Conservation (phyloP, 2,888 invertebrate genomes). For the Actias luna region DNA sequence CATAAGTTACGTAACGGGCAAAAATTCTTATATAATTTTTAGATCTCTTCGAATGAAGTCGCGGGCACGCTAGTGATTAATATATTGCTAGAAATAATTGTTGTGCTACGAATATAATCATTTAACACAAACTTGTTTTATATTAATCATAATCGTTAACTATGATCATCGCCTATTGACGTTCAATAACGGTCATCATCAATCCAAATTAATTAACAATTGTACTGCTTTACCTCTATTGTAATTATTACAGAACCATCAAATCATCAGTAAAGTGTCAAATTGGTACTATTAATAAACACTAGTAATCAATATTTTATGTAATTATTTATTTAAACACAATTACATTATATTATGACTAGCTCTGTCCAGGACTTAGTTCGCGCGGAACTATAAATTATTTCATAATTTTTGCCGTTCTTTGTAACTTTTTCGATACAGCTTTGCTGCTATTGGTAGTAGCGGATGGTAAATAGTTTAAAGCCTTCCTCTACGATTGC, state of each 20-base stretch:
- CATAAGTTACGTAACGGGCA: too few relatives aligned
- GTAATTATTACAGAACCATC: conserved; percentile 19
- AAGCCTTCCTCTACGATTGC: too few relatives aligned
- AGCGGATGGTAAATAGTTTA: too few relatives aligned
- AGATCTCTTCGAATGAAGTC: too few relatives aligned
- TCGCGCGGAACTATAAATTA: too few relatives aligned
- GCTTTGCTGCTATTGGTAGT: too few relatives aligned
- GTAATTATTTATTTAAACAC: background rate
- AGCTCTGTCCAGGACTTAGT: too few relatives aligned
- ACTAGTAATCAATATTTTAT: background rate
- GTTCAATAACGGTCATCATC: conserved; percentile 46
- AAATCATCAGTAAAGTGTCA: background rate
- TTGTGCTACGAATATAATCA: background rate
- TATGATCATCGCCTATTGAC: conserved; percentile 40
- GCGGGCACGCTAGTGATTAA: too few relatives aligned
- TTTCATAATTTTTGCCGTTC: too few relatives aligned
- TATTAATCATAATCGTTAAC: conserved; percentile 12
- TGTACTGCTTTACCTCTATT: conserved; percentile 50
- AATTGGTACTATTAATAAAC: background rate
- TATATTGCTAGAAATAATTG: background rate
- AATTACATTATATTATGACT: too few relatives aligned
- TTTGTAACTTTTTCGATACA: too few relatives aligned
- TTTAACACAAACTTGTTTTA: conserved; percentile 18
- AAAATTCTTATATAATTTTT: too few relatives aligned
- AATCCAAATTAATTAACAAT: conserved; percentile 69